These are phyloP conservation scores for Lepeophtheirus salmonis DNA, from an alignment of 1,140 invertebrate genomes.

Conservation along the genomic window DNA sequence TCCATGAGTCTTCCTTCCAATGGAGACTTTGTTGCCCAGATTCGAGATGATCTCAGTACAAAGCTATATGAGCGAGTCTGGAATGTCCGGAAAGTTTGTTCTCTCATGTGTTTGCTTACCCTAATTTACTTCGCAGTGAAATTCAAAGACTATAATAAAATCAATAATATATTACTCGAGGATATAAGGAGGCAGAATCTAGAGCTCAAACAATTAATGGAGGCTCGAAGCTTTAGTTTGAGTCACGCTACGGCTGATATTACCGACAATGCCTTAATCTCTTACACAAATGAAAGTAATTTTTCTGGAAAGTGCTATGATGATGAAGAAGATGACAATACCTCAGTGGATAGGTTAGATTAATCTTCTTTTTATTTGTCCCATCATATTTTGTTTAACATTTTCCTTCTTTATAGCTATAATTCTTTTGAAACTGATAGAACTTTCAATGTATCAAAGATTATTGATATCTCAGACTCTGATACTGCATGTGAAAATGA, in stretches of 20 bases:
- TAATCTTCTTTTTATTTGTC: too few species aligned
- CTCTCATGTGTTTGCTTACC: background rate
- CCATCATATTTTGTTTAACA: too few species aligned
- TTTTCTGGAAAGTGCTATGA: background rate
- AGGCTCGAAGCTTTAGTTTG: background rate
- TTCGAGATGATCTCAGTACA: slow-evolving; percentile 1
- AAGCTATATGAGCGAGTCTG: slow-evolving; percentile 23
- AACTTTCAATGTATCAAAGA: background rate
- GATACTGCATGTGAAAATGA: background rate
- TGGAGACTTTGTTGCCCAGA: background rate
- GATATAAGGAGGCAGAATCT: slow-evolving; percentile 27
- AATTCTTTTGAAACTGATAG: background rate
- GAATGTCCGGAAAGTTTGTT: slow-evolving; percentile 24
- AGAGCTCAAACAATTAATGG: slow-evolving; percentile 22
- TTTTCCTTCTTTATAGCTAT: background rate
- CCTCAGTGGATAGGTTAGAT: background rate
- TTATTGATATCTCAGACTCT: background rate
- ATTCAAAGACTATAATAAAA: slow-evolving; percentile 27
- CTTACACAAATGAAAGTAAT: background rate
- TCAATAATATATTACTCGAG: slow-evolving; percentile 27
- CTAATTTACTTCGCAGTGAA: slow-evolving; percentile 19
- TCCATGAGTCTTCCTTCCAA: slow-evolving; percentile 19
- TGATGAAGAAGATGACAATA: background rate
- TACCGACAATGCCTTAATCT: too few species aligned
- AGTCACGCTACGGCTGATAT: background rate